Conservation (phyloP, 2,888 invertebrate species). For the Diloba caeruleocephala region DNA sequence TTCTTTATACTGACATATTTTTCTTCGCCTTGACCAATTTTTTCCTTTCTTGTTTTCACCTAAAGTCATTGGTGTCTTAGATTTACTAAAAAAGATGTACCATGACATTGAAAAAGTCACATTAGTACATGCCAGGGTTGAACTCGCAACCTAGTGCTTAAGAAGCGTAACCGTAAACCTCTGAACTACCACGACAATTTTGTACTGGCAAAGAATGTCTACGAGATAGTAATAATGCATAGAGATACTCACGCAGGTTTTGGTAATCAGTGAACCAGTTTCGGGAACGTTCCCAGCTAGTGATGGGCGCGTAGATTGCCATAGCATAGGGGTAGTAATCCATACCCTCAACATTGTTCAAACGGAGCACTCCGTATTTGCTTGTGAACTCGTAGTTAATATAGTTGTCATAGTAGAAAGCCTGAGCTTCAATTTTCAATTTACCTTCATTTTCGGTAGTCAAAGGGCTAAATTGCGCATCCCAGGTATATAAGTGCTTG, state of each 20-base stretch:
- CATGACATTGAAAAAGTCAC: no score
- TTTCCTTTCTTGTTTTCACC: no score
- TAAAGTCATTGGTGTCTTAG: no score
- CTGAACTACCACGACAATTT: no score
- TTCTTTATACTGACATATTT: no score
- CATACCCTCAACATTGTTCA: conserved; percentile 60
- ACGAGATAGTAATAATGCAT: background rate
- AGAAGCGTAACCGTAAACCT: no score
- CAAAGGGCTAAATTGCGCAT: conserved; percentile 82
- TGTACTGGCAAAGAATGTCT: no score
- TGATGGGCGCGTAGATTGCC: conserved; percentile 75
- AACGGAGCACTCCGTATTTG: conserved; percentile 78
- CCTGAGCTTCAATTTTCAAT: conserved; percentile 81
- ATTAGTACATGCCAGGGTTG: no score
- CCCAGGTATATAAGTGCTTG: conserved; percentile 67
- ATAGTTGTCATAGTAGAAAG: conserved; percentile 78
- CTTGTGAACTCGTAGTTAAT: conserved; percentile 82
- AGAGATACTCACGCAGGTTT: conserved; percentile 89
- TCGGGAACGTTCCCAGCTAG: conserved; percentile 56
- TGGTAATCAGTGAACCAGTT: conserved; percentile 77
- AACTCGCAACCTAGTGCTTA: no score
- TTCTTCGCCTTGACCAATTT: no score
- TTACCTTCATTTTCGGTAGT: conserved; percentile 77
- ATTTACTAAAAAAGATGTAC: no score
- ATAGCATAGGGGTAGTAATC: conserved; percentile 15